These are phyloP conservation scores for Meriones psammophilus DNA, from an alignment of 2,797 vertebrate species.

Conservation along the genomic window DNA sequence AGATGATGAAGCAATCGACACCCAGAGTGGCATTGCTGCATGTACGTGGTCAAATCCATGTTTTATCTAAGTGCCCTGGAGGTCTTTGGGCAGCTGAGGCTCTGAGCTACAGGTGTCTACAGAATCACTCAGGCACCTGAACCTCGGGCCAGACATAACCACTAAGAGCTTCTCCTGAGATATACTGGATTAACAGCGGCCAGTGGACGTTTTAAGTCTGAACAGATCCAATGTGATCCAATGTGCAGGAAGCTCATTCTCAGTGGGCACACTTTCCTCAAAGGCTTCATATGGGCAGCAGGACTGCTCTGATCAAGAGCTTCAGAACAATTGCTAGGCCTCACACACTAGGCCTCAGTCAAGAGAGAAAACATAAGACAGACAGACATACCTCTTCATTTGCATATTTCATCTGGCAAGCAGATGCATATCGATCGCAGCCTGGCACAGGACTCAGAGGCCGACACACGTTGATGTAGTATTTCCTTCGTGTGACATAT, in stretches of 20 bases:
- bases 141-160: background rate
- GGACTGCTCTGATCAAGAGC: background rate
- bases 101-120: background rate
- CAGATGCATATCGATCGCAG: conserved; percentile 93
- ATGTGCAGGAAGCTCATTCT: background rate
- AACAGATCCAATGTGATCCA: fast-evolving
- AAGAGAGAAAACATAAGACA: fast-evolving
- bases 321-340: background rate
- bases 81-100: background rate
- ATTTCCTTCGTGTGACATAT: conserved; percentile 88
- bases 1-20: fast-evolving
- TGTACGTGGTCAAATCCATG: fast-evolving
- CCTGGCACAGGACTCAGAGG: conserved; percentile 91
- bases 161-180: no score
- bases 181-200: background rate
- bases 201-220: background rate
- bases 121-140: background rate
- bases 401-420: conserved; percentile 93
- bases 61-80: background rate
- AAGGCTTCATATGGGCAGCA: background rate
- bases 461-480: conserved; percentile 96
- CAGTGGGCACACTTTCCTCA: fast-evolving
- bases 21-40: fast-evolving
- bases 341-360: fast-evolving
- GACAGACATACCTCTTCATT: conserved; percentile 85